These are phyloP conservation scores for Melipona quadrifasciata DNA, from an alignment of 1,140 invertebrate species.

Conservation along the genomic window DNA sequence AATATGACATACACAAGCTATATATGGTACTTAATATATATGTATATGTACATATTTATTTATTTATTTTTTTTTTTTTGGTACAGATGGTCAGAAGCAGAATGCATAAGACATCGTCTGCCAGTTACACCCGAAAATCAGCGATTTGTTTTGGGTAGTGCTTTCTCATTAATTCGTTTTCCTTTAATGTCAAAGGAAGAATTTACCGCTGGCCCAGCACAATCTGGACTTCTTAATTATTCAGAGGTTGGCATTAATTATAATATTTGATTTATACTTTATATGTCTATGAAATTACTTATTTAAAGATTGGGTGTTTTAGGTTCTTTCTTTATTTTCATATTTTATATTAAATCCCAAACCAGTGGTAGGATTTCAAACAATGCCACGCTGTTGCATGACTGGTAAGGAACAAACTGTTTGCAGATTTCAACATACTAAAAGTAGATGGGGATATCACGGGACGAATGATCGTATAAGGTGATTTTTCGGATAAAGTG, in stretches of 20 bases:
- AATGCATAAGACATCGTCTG: constrained; percentile 87
- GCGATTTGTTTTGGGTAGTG: constrained; percentile 85
- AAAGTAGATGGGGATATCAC: constrained; percentile 93
- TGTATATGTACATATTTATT: constrained; percentile 10
- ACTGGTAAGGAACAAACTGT: constrained; percentile 92
- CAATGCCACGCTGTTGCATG: constrained; percentile 90
- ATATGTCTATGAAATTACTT: constrained; percentile 30
- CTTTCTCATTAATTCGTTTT: constrained; percentile 90
- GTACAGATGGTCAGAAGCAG: constrained; percentile 89
- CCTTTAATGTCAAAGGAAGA: constrained; percentile 94
- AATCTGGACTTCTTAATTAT: constrained; percentile 89
- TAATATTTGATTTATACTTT: constrained; percentile 16
- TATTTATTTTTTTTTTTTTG: too few species aligned
- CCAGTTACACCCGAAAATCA: constrained; percentile 88
- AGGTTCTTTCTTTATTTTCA: constrained; percentile 89
- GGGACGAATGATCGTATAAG: constrained; percentile 92
- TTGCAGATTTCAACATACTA: constrained; percentile 91
- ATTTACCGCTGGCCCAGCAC: constrained; percentile 91
- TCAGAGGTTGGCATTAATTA: constrained; percentile 81
- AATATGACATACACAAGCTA: background rate
- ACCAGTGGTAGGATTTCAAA: constrained; percentile 87
- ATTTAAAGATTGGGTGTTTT: constrained; percentile 42
- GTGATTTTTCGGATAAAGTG: constrained; percentile 75
- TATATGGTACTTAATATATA: background rate
- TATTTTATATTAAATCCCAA: constrained; percentile 91